Evolutionary conservation across 2,888 invertebrate species (phyloP), one percentile per base, ranked within the genome.

Genomic region (Drosophila prolongata): DNA sequence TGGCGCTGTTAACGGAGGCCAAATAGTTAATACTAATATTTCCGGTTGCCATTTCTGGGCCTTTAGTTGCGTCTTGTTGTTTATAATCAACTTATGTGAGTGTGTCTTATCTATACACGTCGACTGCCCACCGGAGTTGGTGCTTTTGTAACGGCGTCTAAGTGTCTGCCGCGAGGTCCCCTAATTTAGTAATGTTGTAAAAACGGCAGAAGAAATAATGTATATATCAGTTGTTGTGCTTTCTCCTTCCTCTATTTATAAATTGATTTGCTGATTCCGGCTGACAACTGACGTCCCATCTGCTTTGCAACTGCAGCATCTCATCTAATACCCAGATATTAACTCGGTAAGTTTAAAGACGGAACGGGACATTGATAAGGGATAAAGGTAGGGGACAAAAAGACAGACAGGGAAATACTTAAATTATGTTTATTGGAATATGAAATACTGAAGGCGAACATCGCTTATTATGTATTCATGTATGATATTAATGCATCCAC

Each of bases 231-330:
- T 53, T 72, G 82, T 34, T 72, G 64, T 38, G 30, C 13, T 38
- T 56, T 60, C 82, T 70, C 72, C 59, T n/a, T 57, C 37, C 30
- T 69, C 75, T 82, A 85, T 82, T 85, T 81, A 79, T 82, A 82
- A 79, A 77, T 72, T 75, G 53, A 70, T 68, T 74, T 59, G 40
- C 54, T 68, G 61, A 61, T 72, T 43, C 38, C 54, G 11, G 6
- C 44, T 34, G 50, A 44, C 64, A 55, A 43, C 37, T 61, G 52
- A 56, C 50, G 27, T 30, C 24, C 46, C 49, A 50, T 46, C 35
- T 44, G 43, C 49, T 35, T 27, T 35, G 16, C 65, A 47, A 47
- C 54, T 65, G 34, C 53, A 66, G 38, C 19, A 30, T 24, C 44
- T n/a, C 47, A 55, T 49, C 13, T 35, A 50, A 40, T 47, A 19